phyloP scores from a whole-genome alignment of 2,888 invertebrate genomes.

The Volucella inanis region DNA sequence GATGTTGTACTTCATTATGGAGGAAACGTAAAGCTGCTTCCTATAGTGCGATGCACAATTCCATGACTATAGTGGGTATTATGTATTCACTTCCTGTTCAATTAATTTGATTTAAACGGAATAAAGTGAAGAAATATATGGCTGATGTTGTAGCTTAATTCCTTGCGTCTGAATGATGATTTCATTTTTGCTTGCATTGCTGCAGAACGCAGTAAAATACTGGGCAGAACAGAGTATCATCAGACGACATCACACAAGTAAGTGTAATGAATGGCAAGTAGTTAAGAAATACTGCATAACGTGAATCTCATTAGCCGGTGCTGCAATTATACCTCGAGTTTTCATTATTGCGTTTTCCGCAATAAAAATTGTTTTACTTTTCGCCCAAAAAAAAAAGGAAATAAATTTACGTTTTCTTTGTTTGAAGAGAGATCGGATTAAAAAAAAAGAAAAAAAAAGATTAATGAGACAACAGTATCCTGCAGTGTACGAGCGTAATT shows the following conservation, averaged over 20 bases:
- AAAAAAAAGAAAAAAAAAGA: no score
- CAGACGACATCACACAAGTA: slow-evolving; percentile 8
- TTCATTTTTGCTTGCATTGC: slow-evolving; percentile 41
- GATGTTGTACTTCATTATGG: slow-evolving; percentile 35
- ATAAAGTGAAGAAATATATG: slow-evolving; percentile 46
- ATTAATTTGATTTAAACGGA: slow-evolving; percentile 76
- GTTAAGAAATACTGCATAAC: no score
- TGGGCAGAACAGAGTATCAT: background rate
- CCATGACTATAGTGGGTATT: background rate
- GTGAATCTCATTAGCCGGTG: no score
- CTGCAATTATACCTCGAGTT: no score
- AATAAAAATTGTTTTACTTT: no score
- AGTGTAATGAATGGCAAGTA: slow-evolving; percentile 22
- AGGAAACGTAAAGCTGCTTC: slow-evolving; percentile 6
- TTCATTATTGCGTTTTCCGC: no score
- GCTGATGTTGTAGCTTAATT: slow-evolving; percentile 52
- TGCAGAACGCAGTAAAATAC: background rate
- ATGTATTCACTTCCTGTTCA: slow-evolving; percentile 75
- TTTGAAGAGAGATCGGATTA: no score
- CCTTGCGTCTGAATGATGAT: slow-evolving; percentile 57
- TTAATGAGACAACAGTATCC: no score
- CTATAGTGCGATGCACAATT: background rate
- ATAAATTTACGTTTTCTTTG: no score
- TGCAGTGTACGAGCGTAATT: no score
- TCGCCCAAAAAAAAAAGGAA: no score